These are phyloP conservation scores for Pollenia labialis DNA, from an alignment of 2,888 invertebrate species.

Conservation along the genomic window DNA sequence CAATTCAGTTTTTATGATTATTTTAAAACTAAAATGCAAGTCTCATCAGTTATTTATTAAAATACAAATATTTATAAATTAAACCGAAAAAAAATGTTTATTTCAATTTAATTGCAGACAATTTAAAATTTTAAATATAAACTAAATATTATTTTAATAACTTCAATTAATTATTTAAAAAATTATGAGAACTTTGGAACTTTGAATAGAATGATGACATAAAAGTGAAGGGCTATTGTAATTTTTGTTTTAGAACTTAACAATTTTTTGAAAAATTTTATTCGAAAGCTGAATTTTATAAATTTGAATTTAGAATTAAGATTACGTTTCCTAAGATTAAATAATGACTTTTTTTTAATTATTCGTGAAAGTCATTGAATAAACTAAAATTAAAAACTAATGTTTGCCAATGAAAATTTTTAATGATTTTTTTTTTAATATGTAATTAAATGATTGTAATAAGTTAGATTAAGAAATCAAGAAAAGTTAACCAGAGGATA, in stretches of 20 bases:
- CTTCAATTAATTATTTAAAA: background rate
- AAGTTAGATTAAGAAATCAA: no score
- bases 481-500: no score
- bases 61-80: no score
- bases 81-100: no score
- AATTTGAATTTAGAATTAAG: background rate
- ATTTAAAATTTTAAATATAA: background rate
- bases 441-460: no score
- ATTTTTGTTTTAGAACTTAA: background rate
- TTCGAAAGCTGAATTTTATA: no score
- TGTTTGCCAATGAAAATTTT: background rate
- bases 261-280: no score
- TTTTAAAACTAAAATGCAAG: no score
- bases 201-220: background rate
- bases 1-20: background rate
- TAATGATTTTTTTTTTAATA: no score
- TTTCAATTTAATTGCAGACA: background rate
- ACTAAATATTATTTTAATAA: background rate
- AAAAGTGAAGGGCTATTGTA: no score
- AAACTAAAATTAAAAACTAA: background rate
- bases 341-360: background rate
- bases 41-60: no score
- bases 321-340: background rate
- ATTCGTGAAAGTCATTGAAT: conserved; percentile 13
- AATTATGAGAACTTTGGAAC: background rate